Conservation (phyloP, 2,888 invertebrate genomes). For the Sminthurides aquaticus region DNA sequence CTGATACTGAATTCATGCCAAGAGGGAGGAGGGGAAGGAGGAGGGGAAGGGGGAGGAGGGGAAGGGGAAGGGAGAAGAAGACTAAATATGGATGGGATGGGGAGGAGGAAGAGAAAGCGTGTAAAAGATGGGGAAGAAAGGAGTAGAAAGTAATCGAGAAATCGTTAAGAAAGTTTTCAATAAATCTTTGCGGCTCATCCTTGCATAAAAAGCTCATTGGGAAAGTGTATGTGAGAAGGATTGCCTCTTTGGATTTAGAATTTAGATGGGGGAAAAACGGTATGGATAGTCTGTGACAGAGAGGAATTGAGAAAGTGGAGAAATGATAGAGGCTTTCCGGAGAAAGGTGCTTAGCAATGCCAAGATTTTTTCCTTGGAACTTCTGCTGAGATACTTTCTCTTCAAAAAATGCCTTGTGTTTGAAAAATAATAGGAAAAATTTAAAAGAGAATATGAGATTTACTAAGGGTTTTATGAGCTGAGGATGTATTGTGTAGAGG, state of each 20-base stretch:
- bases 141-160: conserved; percentile 23
- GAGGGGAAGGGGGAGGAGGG: neutral
- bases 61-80: neutral
- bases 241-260: too few relatives aligned
- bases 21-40: neutral
- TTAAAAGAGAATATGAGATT: neutral
- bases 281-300: too few relatives aligned
- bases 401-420: too few relatives aligned
- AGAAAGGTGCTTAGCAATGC: too few relatives aligned
- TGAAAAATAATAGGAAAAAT: neutral
- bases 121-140: conserved; percentile 7
- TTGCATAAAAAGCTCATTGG: conserved; percentile 31
- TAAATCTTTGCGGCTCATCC: conserved; percentile 24
- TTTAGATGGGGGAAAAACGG: too few relatives aligned
- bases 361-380: too few relatives aligned
- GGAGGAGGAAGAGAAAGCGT: neutral
- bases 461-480: neutral
- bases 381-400: too few relatives aligned
- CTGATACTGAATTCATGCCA: too few relatives aligned
- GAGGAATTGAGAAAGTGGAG: too few relatives aligned
- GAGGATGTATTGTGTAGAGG: neutral
- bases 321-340: too few relatives aligned
- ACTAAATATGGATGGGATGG: neutral
- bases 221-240: neutral
- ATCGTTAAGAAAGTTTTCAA: conserved; percentile 29